A percentile compares a stretch with the other conserved stretches of the same genome.
phyloP scores from a whole-genome alignment of 1,140 invertebrate species.

The Nautilus pompilius region DNA sequence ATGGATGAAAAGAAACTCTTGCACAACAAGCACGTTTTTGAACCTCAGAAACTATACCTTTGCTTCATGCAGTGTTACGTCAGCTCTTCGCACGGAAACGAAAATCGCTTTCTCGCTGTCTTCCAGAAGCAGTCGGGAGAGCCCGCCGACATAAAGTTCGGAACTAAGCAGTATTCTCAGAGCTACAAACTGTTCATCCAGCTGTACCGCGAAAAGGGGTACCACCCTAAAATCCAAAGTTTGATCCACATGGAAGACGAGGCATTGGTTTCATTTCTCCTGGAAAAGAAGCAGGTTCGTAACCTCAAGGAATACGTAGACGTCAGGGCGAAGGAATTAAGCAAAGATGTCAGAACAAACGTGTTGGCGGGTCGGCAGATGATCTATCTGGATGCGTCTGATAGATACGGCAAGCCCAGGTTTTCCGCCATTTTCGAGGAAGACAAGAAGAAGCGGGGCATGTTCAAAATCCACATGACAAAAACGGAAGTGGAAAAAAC shows the following conservation, averaged over 20 bases:
- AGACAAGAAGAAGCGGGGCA: constrained; percentile 21
- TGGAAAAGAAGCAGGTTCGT: constrained; percentile 28
- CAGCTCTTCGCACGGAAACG: constrained; percentile 30
- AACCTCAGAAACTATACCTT: constrained; percentile 35
- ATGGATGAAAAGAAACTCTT: constrained; percentile 28
- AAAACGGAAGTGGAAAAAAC: constrained; percentile 15
- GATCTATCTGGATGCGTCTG: constrained; percentile 37
- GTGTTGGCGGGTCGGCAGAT: constrained; percentile 21
- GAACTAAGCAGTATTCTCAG: constrained; percentile 36
- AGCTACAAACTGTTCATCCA: constrained; percentile 38
- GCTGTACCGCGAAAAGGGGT: constrained; percentile 38
- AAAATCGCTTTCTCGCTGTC: constrained; percentile 30
- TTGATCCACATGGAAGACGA: constrained; percentile 28
- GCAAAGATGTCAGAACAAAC: constrained; percentile 20
- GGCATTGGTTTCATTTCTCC: constrained; percentile 37
- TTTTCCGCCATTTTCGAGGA: constrained; percentile 43
- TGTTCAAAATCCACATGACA: constrained; percentile 23
- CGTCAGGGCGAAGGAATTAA: constrained; percentile 17
- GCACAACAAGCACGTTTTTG: constrained; percentile 29
- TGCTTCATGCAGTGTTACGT: constrained; percentile 44
- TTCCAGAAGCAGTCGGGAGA: constrained; percentile 31
- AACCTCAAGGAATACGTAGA: constrained; percentile 35
- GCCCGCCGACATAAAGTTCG: constrained; percentile 35
- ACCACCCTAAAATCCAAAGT: constrained; percentile 38
- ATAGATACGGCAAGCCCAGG: constrained; percentile 29